Base-by-base conservation (phyloP, 2,797 vertebrate species). In the Chaunax sp. region DNA sequence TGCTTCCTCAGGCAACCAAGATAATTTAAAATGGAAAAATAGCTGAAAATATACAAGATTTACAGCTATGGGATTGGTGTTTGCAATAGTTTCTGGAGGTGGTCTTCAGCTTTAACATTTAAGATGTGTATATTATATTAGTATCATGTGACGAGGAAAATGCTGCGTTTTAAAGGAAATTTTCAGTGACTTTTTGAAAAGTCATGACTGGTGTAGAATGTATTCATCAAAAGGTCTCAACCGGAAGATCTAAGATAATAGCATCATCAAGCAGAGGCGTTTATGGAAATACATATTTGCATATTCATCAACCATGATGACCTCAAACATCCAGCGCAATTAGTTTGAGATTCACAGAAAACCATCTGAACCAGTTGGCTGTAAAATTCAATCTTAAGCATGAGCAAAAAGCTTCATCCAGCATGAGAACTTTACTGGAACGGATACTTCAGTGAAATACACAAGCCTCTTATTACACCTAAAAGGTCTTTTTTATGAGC, bases 401-500 rank as follows among this genome's bases (percentile, higher is more conserved):
- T 61, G 47, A 72, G 41, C 67, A 72, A 49, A 62, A 57, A 35
- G 28, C 56, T 68, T 84, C 28, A 45, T 81, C 54, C 23, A 63
- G 51, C 55, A 51, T 30, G 49, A 63, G 72, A 64, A 55, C 45
- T 12, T 72, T 11, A 38, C 41, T 51, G 70, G 69, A 28, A 75
- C 19, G n/a, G 18, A 62, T 25, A 52, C 43, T 44, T 50, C 12
- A 38, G 59, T 57, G 46, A 64, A 28, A 19, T 15, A 47, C 41
- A 52, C 16, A 74, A 70, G 68, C 68, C 47, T 58, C 54, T 73
- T 43, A 76, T 73, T 73, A 57, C 67, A 69, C 50, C 33, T 49
- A 69, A 74, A 80, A 72, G 25, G 26, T 55, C 55, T 60, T 72
- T n/a, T 82, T 82, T 65, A 71, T 58, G 41, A 54, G 64, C 10